Conservation (phyloP, 64 coral and sea anemone genomes). For the Anthopleura sola region DNA sequence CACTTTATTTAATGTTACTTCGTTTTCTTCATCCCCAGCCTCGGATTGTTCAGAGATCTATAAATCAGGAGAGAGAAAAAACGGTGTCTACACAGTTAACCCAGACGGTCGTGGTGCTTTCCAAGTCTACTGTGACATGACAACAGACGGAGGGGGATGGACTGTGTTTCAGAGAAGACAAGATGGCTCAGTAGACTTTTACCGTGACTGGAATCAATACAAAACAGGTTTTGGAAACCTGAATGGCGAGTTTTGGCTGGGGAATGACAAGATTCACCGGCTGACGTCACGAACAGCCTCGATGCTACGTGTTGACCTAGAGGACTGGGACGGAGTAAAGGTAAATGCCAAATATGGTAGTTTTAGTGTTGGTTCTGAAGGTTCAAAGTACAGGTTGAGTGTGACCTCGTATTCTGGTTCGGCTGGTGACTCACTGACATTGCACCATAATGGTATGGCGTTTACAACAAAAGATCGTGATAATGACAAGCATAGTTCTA, state of each 20-base stretch:
- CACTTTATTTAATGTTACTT: too few relatives aligned
- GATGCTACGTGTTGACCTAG: too few relatives aligned
- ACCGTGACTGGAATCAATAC: not conserved
- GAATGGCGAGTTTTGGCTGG: not conserved
- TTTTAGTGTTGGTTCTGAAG: not conserved
- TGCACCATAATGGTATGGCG: not conserved
- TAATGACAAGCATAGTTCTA: not conserved
- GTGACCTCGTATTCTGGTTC: slow-evolving; percentile 32
- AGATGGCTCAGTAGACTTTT: not conserved
- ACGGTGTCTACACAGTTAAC: not conserved
- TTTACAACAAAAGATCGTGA: slow-evolving; percentile 38
- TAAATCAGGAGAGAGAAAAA: not conserved
- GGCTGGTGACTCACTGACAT: slow-evolving; percentile 16
- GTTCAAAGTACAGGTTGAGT: slow-evolving; percentile 27
- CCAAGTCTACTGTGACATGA: not conserved
- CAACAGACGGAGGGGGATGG: slow-evolving; percentile 28
- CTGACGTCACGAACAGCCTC: not conserved
- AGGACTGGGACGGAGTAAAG: not conserved
- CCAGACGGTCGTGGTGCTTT: slow-evolving; percentile 5
- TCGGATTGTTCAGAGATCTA: not conserved
- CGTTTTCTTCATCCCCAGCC: too few relatives aligned
- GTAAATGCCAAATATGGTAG: slow-evolving; percentile 30
- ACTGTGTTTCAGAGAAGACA: slow-evolving; percentile 20
- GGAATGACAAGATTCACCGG: not conserved
- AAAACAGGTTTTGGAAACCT: not conserved